These are phyloP conservation scores for Lagopus leucura DNA, from an alignment of 2,113 vertebrate genomes.

Conservation along the genomic window DNA sequence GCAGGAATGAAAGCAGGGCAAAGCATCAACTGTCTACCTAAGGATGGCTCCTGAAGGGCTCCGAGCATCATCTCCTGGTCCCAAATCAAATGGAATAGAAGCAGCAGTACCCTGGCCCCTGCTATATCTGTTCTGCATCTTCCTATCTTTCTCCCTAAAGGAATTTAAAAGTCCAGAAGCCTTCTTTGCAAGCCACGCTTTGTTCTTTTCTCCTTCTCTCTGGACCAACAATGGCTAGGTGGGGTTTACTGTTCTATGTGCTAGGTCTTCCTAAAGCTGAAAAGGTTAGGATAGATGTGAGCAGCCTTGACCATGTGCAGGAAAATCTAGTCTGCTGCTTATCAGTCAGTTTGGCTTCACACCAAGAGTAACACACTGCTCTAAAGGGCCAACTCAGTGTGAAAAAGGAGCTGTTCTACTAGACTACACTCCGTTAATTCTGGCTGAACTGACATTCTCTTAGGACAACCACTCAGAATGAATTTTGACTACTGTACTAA, in stretches of 20 bases:
- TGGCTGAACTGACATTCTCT: conserved; percentile 46
- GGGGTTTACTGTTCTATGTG: not conserved
- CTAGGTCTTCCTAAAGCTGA: not conserved
- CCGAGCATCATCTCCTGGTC: not conserved
- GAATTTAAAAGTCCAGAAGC: not conserved
- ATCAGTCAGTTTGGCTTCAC: conserved; percentile 38
- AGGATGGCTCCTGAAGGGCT: not conserved
- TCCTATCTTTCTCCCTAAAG: not conserved
- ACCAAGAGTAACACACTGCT: conserved; percentile 27
- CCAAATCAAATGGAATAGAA: not conserved
- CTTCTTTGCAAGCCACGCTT: not conserved
- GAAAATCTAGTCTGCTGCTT: conserved; percentile 45
- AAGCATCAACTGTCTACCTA: not conserved
- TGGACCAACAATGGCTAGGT: not conserved
- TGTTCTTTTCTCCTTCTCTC: not conserved
- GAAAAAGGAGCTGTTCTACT: conserved; percentile 44
- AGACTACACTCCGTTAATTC: conserved; percentile 32
- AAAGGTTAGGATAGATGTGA: not conserved
- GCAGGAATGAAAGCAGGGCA: conserved; percentile 22
- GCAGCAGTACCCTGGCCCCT: not conserved
- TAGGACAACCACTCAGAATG: not conserved
- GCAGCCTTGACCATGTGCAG: conserved; percentile 10
- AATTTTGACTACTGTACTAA: not conserved
- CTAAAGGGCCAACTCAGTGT: conserved; percentile 34
- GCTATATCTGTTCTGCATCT: not conserved